Evolutionary conservation across 2,888 invertebrate species (phyloP).

Genomic region (Theretra japonica): DNA sequence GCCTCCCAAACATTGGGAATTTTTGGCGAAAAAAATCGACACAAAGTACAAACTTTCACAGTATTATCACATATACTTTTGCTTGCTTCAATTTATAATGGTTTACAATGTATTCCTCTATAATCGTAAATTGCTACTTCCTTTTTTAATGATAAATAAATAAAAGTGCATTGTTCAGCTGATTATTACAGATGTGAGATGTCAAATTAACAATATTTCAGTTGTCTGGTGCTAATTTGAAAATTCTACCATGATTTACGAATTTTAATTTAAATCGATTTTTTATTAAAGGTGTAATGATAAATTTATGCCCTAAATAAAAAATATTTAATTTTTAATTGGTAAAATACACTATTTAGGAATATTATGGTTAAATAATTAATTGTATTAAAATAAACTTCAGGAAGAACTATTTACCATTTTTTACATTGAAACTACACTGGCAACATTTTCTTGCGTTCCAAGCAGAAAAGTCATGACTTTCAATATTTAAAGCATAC

Average conservation of each 20-base stretch:
- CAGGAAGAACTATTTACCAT: not conserved
- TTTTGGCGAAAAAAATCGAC: conserved; percentile 41
- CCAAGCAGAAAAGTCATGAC: not conserved
- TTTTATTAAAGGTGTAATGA: not conserved
- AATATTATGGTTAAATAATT: not conserved
- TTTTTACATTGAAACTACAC: not conserved
- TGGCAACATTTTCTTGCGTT: conserved; percentile 15
- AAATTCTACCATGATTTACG: not conserved
- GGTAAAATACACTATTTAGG: no score
- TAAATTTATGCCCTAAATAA: not conserved
- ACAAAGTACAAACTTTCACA: conserved; percentile 28
- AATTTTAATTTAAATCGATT: not conserved
- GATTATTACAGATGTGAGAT: conserved; percentile 45
- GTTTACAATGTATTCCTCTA: conserved; percentile 3
- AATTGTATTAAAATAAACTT: not conserved
- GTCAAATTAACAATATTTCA: conserved; percentile 40
- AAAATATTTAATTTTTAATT: no score
- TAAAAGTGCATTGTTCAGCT: conserved; percentile 65
- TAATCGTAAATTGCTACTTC: conserved; percentile 28
- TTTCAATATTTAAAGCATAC: not conserved
- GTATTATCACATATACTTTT: conserved; percentile 14
- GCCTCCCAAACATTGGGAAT: conserved; percentile 83
- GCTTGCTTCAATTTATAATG: not conserved
- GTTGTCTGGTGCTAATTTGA: not conserved
- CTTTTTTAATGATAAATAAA: conserved; percentile 51